Conservation (phyloP, 2,888 invertebrate species). For the Julus scanicus region DNA sequence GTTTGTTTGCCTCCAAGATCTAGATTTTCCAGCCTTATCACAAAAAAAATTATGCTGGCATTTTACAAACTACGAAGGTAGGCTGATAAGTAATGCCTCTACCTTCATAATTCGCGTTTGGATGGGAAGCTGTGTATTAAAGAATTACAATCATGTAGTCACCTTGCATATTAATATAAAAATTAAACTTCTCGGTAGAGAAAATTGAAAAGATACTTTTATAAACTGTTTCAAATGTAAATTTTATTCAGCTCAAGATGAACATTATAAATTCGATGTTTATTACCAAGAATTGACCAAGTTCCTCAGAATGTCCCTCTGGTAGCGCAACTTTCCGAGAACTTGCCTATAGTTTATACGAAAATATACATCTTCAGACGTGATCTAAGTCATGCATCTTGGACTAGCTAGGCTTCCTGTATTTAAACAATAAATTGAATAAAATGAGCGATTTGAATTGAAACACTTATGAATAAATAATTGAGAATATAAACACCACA, state of each 20-base stretch:
- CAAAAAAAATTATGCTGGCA: no score
- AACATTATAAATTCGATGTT: background rate
- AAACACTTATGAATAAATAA: background rate
- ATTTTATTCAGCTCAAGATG: background rate
- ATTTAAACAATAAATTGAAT: conserved; percentile 11
- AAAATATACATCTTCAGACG: conserved; percentile 36
- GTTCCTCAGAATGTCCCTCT: background rate
- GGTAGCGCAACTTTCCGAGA: background rate
- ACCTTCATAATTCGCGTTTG: no score
- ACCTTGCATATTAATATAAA: no score
- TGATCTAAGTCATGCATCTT: background rate
- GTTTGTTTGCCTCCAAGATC: no score
- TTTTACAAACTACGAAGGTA: no score
- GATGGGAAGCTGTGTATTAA: no score
- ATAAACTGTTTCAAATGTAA: background rate
- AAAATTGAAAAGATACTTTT: background rate
- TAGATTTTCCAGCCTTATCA: no score
- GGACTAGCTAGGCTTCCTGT: conserved; percentile 30
- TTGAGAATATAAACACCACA: background rate
- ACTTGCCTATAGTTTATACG: background rate
- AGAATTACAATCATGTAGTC: no score
- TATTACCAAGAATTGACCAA: background rate
- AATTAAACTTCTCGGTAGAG: no score
- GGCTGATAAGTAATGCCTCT: no score
- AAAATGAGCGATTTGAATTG: background rate